Base-by-base conservation (phyloP, 1,140 invertebrate species). In the Prorops nasuta region DNA sequence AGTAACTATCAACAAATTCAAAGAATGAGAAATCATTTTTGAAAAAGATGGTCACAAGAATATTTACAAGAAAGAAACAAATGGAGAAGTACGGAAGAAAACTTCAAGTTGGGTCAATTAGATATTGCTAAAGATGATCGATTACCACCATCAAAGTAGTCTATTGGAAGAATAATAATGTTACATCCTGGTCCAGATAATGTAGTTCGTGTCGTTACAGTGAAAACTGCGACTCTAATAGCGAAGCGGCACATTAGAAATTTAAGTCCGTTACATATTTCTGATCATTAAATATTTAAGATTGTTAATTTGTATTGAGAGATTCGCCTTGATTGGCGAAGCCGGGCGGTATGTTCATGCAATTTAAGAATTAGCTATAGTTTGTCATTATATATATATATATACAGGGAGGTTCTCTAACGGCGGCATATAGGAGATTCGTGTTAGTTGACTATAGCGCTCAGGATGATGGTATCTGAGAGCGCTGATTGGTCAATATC, bases 281-380 rank as follows among this genome's bases (percentile, higher is more conserved):
- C n/a, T n/a, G 16, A 36, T 16, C n/a, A 36, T 12, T 15, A 6
- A 36, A 36, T 9, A n/a, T 14, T 24, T 15, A 14, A 17, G n/a
- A n/a, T n/a, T n/a, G n/a, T n/a, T n/a, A n/a, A n/a, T n/a, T n/a
- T n/a, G n/a, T n/a, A n/a, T n/a, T n/a, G 45, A 44, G 51, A 62
- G 57, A 67, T 60, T 63, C 66, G 61, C n/a, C 67, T 56, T 59
- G 51, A 43, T 46, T 17, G 44, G 18, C 44, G 32, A 47, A 57
- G 28, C 37, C 31, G 38, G 41, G 45, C 50, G 28, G 41, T 51
- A 21, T 28, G 22, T 42, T 18, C 50, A 22, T 36, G 44, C 51
- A 34, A 50, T 45, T 39, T 41, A n/a, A n/a, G n/a, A n/a, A n/a
- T n/a, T n/a, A n/a, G n/a, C n/a, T n/a, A n/a, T n/a, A n/a, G n/a